These are phyloP conservation scores for Bos taurus DNA, from an alignment of 2,113 vertebrate species.

Conservation along the genomic window ARS-UCD2.0 NC_037333.1:15431001-15431500, in stretches of 20 bases:
- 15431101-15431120: neutral
- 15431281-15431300: neutral
- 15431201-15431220: neutral
- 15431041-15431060: neutral
- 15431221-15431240: neutral
- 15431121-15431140: neutral
- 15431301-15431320: neutral
- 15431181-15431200: neutral
- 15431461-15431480: neutral
- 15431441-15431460: neutral
- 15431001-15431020: neutral
- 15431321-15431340: too few species aligned
- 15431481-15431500: neutral
- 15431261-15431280: neutral
- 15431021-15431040: neutral
- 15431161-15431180: neutral
- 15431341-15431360: neutral
- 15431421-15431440: neutral
- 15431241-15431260: neutral
- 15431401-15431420: neutral
- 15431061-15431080: neutral
- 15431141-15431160: neutral
- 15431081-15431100: neutral
- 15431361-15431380: neutral
- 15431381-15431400: neutral